Evolutionary conservation across 23 tunicate genomes (phyloP).

Genomic region (Clavelina lepadiformis): DNA sequence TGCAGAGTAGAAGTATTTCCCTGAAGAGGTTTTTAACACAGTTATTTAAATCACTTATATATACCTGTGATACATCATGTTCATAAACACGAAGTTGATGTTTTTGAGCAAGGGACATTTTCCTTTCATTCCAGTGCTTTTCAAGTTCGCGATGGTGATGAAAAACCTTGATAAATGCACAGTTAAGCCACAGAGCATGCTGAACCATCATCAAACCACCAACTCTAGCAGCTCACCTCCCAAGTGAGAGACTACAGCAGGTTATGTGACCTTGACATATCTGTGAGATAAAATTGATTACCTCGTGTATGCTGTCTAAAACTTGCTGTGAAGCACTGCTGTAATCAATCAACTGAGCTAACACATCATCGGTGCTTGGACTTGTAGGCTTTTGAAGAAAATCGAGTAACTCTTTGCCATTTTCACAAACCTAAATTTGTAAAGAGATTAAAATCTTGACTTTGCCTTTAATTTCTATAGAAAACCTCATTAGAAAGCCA

Average conservation of each 20-base stretch:
- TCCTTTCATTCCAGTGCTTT: conserved; percentile 83
- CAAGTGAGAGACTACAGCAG: too few species aligned
- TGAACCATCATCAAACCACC: too few species aligned
- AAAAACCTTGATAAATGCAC: conserved; percentile 54
- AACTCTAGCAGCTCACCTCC: neutral
- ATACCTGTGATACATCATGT: conserved; percentile 90
- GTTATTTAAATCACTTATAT: too few species aligned
- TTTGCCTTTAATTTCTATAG: too few species aligned
- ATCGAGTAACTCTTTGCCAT: conserved; percentile 81
- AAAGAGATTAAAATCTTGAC: too few species aligned
- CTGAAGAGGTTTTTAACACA: neutral
- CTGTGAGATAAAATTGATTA: conserved; percentile 4
- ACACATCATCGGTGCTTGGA: conserved; percentile 66
- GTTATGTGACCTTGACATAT: too few species aligned
- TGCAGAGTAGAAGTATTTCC: neutral
- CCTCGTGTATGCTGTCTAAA: conserved; percentile 86
- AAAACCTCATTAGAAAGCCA: too few species aligned
- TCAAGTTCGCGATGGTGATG: conserved; percentile 90
- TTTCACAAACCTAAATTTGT: conserved; percentile 63
- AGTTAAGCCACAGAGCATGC: too few species aligned
- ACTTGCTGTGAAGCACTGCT: conserved; percentile 87
- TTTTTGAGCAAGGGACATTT: conserved; percentile 60
- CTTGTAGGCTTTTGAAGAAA: conserved; percentile 81
- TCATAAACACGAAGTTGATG: conserved; percentile 92
- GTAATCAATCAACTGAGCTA: conserved; percentile 74